phyloP scores from a whole-genome alignment of 2,888 invertebrate species.

The Campoletis raptor region DNA sequence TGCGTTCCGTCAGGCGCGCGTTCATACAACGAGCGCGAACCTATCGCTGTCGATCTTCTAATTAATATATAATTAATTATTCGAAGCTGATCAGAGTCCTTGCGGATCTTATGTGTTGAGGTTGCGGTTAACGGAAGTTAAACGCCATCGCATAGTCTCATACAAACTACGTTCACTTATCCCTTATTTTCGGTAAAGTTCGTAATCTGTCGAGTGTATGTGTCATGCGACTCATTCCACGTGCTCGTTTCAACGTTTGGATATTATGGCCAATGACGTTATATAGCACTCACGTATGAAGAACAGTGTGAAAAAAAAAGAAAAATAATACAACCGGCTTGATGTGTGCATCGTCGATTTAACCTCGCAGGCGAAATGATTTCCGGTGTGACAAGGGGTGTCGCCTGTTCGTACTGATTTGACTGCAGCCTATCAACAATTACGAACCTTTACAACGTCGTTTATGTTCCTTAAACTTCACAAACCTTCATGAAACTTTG shows the following conservation, averaged over 20 bases:
- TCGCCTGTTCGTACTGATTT: slow-evolving; percentile 76
- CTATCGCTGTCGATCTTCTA: no score
- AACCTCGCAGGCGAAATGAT: slow-evolving; percentile 73
- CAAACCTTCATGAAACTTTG: neutral
- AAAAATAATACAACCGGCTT: neutral
- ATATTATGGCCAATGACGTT: slow-evolving; percentile 12
- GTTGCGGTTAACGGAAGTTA: slow-evolving; percentile 7
- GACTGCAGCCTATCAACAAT: slow-evolving; percentile 28
- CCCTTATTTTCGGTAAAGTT: slow-evolving; percentile 53
- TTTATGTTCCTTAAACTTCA: neutral
- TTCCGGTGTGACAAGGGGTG: slow-evolving; percentile 67
- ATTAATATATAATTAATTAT: neutral
- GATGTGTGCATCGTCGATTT: slow-evolving; percentile 15
- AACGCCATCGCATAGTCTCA: slow-evolving; percentile 18
- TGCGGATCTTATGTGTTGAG: neutral
- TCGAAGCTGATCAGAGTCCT: neutral
- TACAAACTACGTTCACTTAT: slow-evolving; percentile 9
- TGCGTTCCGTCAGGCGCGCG: no score
- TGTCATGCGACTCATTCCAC: slow-evolving; percentile 54
- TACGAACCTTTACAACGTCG: neutral
- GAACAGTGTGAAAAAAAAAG: neutral
- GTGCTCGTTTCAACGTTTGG: slow-evolving; percentile 3
- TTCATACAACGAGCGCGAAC: no score
- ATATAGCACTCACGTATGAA: neutral
- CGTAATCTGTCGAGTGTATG: slow-evolving; percentile 62